These are phyloP conservation scores for Tenthredo notha DNA, from an alignment of 2,888 invertebrate genomes.

Conservation along the genomic window DNA sequence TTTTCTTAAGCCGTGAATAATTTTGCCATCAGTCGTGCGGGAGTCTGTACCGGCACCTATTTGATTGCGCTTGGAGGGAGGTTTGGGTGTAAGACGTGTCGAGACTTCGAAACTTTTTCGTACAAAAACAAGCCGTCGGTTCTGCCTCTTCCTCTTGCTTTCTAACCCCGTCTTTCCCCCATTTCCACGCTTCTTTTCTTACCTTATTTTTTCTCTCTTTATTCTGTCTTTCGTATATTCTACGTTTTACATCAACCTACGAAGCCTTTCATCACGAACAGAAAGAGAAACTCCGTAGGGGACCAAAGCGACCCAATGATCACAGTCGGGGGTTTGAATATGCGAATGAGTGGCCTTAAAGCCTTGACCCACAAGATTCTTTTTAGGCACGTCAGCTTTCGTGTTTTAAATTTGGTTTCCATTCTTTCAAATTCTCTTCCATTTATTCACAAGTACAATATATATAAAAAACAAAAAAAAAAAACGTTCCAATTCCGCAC, in stretches of 20 bases:
- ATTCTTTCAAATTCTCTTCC: not conserved
- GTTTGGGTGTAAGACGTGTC: slow-evolving; percentile 24
- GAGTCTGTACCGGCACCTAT: slow-evolving; percentile 38
- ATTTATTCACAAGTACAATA: not conserved
- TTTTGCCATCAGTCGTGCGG: slow-evolving; percentile 46
- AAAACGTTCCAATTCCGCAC: not conserved
- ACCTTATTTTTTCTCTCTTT: not conserved
- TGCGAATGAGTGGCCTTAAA: slow-evolving; percentile 29
- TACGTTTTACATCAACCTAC: slow-evolving; percentile 13
- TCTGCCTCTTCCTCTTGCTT: not conserved
- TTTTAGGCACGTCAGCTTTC: not conserved
- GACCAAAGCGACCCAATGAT: slow-evolving; percentile 31
- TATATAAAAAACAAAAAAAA: too few species aligned
- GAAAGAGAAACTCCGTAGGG: slow-evolving; percentile 31
- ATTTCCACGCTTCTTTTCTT: not conserved
- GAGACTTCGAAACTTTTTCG: slow-evolving; percentile 41
- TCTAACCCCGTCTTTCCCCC: not conserved
- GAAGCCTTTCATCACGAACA: slow-evolving; percentile 40
- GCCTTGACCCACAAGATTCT: slow-evolving; percentile 38
- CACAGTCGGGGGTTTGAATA: slow-evolving; percentile 36
- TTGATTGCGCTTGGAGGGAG: slow-evolving; percentile 46
- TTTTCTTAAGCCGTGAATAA: slow-evolving; percentile 49
- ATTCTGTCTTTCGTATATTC: not conserved
- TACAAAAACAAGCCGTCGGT: slow-evolving; percentile 34
- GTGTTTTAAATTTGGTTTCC: not conserved